phyloP scores from a whole-genome alignment of 2,888 invertebrate species.

The Parnassius orleans region DNA sequence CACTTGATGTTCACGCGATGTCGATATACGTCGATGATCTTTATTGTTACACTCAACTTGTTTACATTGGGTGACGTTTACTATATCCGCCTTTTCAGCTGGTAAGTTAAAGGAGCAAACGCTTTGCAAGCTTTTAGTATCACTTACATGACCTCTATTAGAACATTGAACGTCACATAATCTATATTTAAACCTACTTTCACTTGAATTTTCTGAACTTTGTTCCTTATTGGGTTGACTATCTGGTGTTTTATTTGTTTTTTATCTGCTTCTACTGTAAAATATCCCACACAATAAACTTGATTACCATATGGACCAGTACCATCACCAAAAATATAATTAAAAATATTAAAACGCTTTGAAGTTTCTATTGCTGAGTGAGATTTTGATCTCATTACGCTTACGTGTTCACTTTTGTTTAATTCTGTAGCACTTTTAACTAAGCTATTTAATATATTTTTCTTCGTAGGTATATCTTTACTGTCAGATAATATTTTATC shows the following conservation, averaged over 20 bases:
- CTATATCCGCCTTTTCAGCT: conserved; percentile 27
- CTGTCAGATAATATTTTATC: conserved; percentile 16
- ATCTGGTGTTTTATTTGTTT: conserved; percentile 18
- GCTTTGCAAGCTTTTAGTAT: conserved; percentile 36
- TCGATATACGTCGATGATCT: conserved; percentile 40
- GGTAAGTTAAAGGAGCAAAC: conserved; percentile 43
- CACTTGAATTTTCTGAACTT: conserved; percentile 34
- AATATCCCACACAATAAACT: conserved; percentile 62
- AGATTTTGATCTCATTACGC: conserved; percentile 46
- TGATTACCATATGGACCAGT: conserved; percentile 43
- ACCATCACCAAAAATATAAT: conserved; percentile 55
- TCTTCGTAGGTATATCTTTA: conserved; percentile 3
- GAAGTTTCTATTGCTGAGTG: conserved; percentile 39
- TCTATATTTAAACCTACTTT: conserved; percentile 28
- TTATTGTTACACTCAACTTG: conserved; percentile 46
- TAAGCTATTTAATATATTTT: neutral
- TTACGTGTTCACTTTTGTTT: conserved; percentile 27
- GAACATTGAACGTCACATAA: neutral
- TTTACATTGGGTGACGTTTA: conserved; percentile 52
- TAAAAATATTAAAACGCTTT: conserved; percentile 44
- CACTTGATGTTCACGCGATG: conserved; percentile 48
- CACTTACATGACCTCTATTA: neutral
- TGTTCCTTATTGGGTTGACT: conserved; percentile 29
- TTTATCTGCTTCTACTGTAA: conserved; percentile 49
- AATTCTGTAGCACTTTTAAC: conserved; percentile 16